Percentiles rank a stretch among this genome's conserved stretches.
phyloP scores from a whole-genome alignment of 2,797 vertebrate genomes.

The Sciaenops ocellatus region DNA sequence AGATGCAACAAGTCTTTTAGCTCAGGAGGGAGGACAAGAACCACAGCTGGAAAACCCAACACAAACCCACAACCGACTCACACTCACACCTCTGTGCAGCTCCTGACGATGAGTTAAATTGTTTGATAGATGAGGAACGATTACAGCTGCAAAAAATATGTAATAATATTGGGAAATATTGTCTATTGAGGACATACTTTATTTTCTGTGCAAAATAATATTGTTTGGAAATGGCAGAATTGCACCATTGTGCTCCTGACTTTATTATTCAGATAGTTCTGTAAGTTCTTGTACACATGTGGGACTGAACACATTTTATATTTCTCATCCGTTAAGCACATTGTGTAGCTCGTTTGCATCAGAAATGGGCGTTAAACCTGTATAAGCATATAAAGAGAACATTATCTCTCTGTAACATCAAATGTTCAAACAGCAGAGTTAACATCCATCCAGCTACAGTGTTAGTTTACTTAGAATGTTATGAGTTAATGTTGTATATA shows the following conservation, averaged over 20 bases:
- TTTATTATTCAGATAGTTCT: background rate
- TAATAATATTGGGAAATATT: background rate
- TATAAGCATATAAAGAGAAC: slow-evolving; percentile 1
- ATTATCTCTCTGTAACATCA: background rate
- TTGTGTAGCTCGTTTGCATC: slow-evolving; percentile 7
- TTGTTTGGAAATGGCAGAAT: background rate
- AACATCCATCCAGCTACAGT: background rate
- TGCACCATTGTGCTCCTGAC: background rate
- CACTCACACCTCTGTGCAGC: background rate
- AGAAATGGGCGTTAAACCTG: slow-evolving; percentile 18
- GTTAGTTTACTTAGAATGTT: no score
- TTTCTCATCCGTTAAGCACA: background rate
- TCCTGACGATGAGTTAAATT: background rate
- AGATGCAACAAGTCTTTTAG: slow-evolving; percentile 73
- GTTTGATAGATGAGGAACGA: background rate
- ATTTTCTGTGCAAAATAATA: background rate
- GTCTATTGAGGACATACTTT: background rate
- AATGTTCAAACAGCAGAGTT: background rate
- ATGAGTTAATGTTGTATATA: no score
- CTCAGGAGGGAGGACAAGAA: slow-evolving; percentile 50
- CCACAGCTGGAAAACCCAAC: slow-evolving; percentile 36
- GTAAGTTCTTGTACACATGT: background rate
- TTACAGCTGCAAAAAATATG: background rate
- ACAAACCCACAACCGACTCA: slow-evolving; percentile 43
- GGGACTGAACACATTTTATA: background rate